Percentiles rank a stretch among this genome's conserved stretches.
phyloP scores from a whole-genome alignment of 2,888 invertebrate species.

The Crocallis elinguaria region DNA sequence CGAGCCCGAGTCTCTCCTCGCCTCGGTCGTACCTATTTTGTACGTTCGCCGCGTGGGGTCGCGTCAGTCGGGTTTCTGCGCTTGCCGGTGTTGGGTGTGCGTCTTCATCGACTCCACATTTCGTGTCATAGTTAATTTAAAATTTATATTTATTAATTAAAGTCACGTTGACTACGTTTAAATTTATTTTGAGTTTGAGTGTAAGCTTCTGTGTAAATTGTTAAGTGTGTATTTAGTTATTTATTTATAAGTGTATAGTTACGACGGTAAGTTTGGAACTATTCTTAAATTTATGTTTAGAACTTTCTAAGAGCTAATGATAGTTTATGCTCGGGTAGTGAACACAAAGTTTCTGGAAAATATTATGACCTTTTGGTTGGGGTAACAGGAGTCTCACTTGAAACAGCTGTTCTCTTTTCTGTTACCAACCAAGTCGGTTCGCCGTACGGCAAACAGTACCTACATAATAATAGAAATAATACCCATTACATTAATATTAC shows the following conservation, averaged over 20 bases:
- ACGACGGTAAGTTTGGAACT: slow-evolving; percentile 60
- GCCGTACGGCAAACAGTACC: background rate
- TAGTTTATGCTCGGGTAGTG: background rate
- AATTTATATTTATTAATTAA: slow-evolving; percentile 52
- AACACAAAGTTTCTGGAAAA: background rate
- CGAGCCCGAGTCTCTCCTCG: too few species aligned
- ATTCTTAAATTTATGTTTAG: slow-evolving; percentile 15
- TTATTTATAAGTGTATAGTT: slow-evolving; percentile 54
- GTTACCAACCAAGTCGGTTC: background rate
- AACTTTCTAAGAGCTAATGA: background rate
- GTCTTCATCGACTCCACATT: slow-evolving; percentile 64
- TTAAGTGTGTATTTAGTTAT: slow-evolving; percentile 56
- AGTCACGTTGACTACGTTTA: slow-evolving; percentile 43
- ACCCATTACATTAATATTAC: too few species aligned
- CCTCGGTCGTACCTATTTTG: slow-evolving; percentile 9
- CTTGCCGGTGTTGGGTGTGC: slow-evolving; percentile 69
- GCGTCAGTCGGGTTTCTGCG: slow-evolving; percentile 81
- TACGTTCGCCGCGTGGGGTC: slow-evolving; percentile 57
- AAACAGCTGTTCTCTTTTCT: slow-evolving; percentile 14
- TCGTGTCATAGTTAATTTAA: slow-evolving; percentile 69
- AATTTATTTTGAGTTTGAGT: slow-evolving; percentile 43
- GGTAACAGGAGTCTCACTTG: too few species aligned
- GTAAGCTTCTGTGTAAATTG: slow-evolving; percentile 46
- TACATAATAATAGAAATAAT: background rate
- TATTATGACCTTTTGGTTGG: background rate